Evolutionary conservation across 2,888 invertebrate species (phyloP), one percentile per base, ranked within the genome.

Genomic region (Linnaemya vulpina): DNA sequence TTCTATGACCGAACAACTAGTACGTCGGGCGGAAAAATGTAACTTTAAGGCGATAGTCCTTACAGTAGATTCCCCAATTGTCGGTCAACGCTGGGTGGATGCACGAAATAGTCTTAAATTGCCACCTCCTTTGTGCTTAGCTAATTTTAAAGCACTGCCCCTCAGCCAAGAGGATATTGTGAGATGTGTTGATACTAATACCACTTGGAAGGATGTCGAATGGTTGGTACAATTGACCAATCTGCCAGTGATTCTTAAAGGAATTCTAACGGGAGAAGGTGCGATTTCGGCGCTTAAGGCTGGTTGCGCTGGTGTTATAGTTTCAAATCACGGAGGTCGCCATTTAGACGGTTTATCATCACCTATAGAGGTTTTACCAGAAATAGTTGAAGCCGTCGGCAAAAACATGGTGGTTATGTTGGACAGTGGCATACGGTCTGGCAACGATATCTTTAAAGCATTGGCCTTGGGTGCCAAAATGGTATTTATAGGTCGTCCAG

Each of bases 261-360:
- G 98, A 9, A 94, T 98, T 83, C 92, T 98, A 43, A 96, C 97
- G 0, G 95, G 94, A 0, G 97, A 98, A 90, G 98, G 98, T 92
- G 98, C 98, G 0, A 88, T 94, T 17, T 93, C 95, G 88, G 98
- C 96, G 0, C 93, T 94, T 0, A 93, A 97, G 87, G 93, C 94
- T 73, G 98, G 97, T 4, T 96, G 95, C 62, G 93, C 94, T 3
- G 98, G 95, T 0, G 95, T 98, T 76, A 93, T 97, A 83, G 98
- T 99, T 1, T 98, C 98, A 0, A 98, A 98, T 92, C 98, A 98
- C 91, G 98, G 98, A 1, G 98, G 96, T 0, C 94, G 98, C 82
- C 98, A 98, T 93, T 92, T 92, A 30, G 92, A 92, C 76, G 88
- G 89, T 17, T 95, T 96, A 11, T 96, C 96, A 17, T 95, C 98